Evolutionary conservation across 92 coral and sea anemone genomes (phyloP).

Genomic region (Parazoanthus swiftii): DNA sequence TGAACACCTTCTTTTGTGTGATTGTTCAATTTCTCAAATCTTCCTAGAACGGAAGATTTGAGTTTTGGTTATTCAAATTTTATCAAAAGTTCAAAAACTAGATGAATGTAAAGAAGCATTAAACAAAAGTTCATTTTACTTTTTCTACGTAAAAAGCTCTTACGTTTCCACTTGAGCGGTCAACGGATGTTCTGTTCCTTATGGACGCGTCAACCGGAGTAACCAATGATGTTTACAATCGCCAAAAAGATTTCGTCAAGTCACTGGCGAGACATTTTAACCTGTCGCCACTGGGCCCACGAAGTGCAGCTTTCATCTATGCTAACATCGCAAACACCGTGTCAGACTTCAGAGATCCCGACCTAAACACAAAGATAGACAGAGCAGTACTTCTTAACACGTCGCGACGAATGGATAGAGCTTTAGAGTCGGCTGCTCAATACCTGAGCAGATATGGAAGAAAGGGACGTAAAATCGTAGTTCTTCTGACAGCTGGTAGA

Average conservation of each 20-base stretch:
- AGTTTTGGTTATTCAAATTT: background rate
- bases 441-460: conserved; percentile 55
- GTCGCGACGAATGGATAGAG: conserved; percentile 62
- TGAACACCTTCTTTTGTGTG: background rate
- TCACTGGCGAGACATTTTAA: conserved; percentile 59
- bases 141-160: conserved; percentile 25
- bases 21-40: background rate
- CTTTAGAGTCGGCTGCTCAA: conserved; percentile 59
- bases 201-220: conserved; percentile 79
- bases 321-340: conserved; percentile 48
- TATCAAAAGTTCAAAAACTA: background rate
- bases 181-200: conserved; percentile 73
- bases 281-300: conserved; percentile 49
- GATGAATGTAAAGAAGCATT: background rate
- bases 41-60: too few species aligned
- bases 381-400: conserved; percentile 44
- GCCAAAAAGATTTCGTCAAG: conserved; percentile 74
- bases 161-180: conserved; percentile 41
- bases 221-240: conserved; percentile 50
- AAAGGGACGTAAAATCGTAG: conserved; percentile 72
- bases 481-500: conserved; percentile 73
- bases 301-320: conserved; percentile 57
- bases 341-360: conserved; percentile 44
- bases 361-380: conserved; percentile 49
- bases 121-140: background rate